These are phyloP conservation scores for Brachionus rotundiformis DNA, from an alignment of 1,140 invertebrate genomes.

Conservation along the genomic window DNA sequence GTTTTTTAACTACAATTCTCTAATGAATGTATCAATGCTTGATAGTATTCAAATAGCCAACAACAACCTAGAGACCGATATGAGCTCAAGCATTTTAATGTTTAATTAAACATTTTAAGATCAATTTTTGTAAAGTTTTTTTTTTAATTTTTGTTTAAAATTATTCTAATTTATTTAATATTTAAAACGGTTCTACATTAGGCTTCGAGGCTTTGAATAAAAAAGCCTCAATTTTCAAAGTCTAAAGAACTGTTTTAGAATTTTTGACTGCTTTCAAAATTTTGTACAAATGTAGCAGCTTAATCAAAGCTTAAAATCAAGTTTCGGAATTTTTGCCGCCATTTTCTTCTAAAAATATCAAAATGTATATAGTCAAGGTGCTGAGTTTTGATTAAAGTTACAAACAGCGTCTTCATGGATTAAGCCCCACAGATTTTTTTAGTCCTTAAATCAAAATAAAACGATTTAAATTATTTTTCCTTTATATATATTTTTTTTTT, in stretches of 20 bases:
- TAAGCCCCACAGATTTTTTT: neutral
- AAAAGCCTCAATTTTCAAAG: neutral
- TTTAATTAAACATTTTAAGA: slow-evolving; percentile 11
- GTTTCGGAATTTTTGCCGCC: neutral
- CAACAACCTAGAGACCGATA: slow-evolving; percentile 30
- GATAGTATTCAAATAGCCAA: slow-evolving; percentile 48
- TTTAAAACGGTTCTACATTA: neutral
- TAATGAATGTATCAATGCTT: slow-evolving; percentile 52
- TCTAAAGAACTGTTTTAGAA: neutral
- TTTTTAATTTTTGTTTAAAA: slow-evolving; percentile 9
- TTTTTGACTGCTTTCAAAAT: neutral
- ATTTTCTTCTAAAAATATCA: neutral
- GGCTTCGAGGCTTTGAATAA: neutral
- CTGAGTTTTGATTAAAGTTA: neutral
- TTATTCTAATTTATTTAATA: slow-evolving; percentile 2
- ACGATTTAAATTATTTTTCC: slow-evolving; percentile 4
- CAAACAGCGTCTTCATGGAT: neutral
- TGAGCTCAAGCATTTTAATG: slow-evolving; percentile 51
- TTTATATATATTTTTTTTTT: neutral
- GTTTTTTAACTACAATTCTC: slow-evolving; percentile 41
- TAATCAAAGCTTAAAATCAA: neutral
- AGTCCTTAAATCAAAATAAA: slow-evolving; percentile 1
- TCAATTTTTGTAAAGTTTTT: slow-evolving; percentile 22
- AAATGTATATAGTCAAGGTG: neutral
- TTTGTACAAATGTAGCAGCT: neutral